phyloP scores from a whole-genome alignment of 2,888 invertebrate genomes.

The Pyralis farinalis region DNA sequence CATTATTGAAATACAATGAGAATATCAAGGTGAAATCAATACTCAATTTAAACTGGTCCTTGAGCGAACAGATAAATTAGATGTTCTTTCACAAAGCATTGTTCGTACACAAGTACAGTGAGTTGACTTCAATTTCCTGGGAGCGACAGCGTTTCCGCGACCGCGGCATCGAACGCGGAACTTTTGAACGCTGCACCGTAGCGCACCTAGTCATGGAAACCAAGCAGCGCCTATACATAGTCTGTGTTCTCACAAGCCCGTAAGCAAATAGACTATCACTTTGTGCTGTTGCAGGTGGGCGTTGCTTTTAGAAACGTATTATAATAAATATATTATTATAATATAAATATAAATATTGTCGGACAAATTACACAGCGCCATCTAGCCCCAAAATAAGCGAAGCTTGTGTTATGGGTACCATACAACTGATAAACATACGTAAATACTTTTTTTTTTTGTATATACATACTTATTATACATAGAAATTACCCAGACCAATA shows the following conservation, averaged over 20 bases:
- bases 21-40: conserved; percentile 41
- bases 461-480: too few relatives aligned
- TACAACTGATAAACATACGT: too few relatives aligned
- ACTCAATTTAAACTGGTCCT: conserved; percentile 71
- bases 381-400: too few relatives aligned
- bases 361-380: too few relatives aligned
- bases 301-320: too few relatives aligned
- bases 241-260: conserved; percentile 53
- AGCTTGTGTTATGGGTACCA: too few relatives aligned
- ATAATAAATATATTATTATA: too few relatives aligned
- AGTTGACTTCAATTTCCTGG: conserved; percentile 80
- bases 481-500: too few relatives aligned
- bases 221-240: conserved; percentile 60
- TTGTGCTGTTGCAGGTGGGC: conserved; percentile 29
- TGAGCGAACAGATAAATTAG: conserved; percentile 71
- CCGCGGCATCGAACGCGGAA: conserved; percentile 52
- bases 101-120: conserved; percentile 44
- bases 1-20: neutral
- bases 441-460: too few relatives aligned
- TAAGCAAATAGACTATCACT: conserved; percentile 64
- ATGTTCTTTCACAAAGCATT: conserved; percentile 77
- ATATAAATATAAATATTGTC: too few relatives aligned
- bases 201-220: conserved; percentile 51
- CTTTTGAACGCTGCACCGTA: conserved; percentile 54
- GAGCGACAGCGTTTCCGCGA: conserved; percentile 51